These are phyloP conservation scores for Ictidomys tridecemlineatus DNA, from an alignment of 2,113 vertebrate genomes.

Conservation along the genomic window DNA sequence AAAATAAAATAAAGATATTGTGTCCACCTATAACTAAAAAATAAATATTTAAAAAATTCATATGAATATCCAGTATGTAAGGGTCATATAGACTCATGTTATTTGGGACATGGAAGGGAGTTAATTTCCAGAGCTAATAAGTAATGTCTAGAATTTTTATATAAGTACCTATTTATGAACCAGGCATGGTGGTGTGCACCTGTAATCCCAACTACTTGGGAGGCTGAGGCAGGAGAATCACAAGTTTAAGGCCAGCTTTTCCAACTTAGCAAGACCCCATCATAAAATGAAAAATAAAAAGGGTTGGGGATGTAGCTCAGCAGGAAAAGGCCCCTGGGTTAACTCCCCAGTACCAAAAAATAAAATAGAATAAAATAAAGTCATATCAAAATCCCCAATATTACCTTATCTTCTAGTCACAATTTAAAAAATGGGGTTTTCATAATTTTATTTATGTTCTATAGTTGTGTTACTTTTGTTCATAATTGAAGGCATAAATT, in stretches of 20 bases:
- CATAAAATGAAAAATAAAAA: too few species aligned
- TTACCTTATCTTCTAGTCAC: background rate
- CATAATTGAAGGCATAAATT: constrained; percentile 30
- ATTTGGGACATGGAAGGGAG: background rate
- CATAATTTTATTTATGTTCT: background rate
- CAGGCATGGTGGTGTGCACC: too few species aligned
- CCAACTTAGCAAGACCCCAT: too few species aligned
- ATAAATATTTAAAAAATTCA: background rate
- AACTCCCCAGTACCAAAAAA: background rate
- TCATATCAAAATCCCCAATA: background rate
- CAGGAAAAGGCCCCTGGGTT: too few species aligned
- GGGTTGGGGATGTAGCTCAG: too few species aligned
- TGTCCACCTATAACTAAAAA: too few species aligned
- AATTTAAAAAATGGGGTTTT: background rate
- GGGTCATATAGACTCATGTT: background rate
- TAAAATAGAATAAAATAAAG: background rate
- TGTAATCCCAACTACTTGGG: too few species aligned
- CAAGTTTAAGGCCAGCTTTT: too few species aligned
- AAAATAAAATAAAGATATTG: too few species aligned
- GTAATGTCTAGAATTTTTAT: too few species aligned
- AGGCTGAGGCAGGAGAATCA: too few species aligned
- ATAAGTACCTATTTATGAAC: too few species aligned
- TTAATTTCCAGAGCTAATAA: background rate
- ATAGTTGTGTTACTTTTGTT: background rate
- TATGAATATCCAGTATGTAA: background rate